Evolutionary conservation across 1,140 invertebrate species (phyloP).

Genomic region (Calosoma granatense): DNA sequence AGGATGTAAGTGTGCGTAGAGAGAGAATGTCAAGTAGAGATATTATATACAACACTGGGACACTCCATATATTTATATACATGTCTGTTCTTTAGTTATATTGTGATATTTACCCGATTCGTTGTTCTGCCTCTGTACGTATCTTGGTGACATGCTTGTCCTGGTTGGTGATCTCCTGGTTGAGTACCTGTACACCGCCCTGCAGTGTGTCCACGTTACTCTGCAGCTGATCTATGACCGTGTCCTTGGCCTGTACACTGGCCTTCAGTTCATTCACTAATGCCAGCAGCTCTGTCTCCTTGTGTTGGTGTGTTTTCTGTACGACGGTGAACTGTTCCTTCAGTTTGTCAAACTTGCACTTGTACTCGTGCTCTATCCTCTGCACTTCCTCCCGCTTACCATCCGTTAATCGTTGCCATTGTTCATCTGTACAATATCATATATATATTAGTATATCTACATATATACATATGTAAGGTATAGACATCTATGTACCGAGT

Average conservation of each 20-base stretch:
- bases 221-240: conserved; percentile 31
- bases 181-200: conserved; percentile 34
- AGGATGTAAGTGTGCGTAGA: too few relatives aligned
- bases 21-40: too few relatives aligned
- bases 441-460: conserved; percentile 15
- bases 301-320: conserved; percentile 29
- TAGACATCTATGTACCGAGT: conserved; percentile 28
- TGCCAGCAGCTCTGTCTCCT: conserved; percentile 32
- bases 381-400: conserved; percentile 43
- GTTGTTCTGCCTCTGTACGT: conserved; percentile 28
- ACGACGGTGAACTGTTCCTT: conserved; percentile 33
- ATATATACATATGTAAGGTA: neutral
- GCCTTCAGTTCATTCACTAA: conserved; percentile 31
- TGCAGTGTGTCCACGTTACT: conserved; percentile 33
- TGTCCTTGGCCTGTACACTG: conserved; percentile 29
- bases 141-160: conserved; percentile 22
- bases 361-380: conserved; percentile 40
- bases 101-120: conserved; percentile 29
- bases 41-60: too few relatives aligned
- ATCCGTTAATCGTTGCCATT: conserved; percentile 41
- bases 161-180: conserved; percentile 30
- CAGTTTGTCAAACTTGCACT: conserved; percentile 37
- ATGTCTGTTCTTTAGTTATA: too few relatives aligned
- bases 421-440: too few relatives aligned
- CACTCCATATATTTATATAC: too few relatives aligned